Base-by-base conservation (phyloP, 2,888 invertebrate genomes). In the Pachycephus smyrnensis region DNA sequence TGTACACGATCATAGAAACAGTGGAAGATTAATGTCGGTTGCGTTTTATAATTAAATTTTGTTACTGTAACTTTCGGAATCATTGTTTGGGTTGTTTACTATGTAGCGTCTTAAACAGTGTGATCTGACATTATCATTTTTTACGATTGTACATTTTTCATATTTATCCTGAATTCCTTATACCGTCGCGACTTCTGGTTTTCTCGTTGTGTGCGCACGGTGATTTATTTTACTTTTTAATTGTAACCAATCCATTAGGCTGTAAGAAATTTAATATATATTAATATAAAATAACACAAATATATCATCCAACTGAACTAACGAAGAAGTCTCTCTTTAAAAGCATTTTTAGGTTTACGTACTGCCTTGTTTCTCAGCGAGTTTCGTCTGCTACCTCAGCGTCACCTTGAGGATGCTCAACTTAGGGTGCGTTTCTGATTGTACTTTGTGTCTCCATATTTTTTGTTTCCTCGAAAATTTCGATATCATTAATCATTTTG, bases 231-330 rank as follows among this genome's bases (percentile, higher is more conserved):
- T 71, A 71, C 80, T 83, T 84, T 86, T 82, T 80, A 85, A 82
- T 85, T 84, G 83, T 84, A 86, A 85, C 83, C 84, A 84, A 84
- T 85, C 83, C 84, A 84, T 84, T 88, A 87, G 86, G 15, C 71
- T 75, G 79, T 88, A 89, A 89, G 89, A 89, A 88, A 88, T 89
- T 86, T 89, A 88, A 89, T 88, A 89, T 89, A 87, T 84, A 85
- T 86, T 82, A 78, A 84, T 80, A 82, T 84, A 76, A 82, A 85
- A 85, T 83, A 80, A 83, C 37, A 77, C 82, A 84, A 84, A 81
- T 85, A 85, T 83, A 85, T 84, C 77, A 82, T 84, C 82, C 83
- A 84, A 83, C 82, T 86, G 84, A 84, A 82, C 78, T 80, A 83
- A 55, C 55, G 55, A 55, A 55, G 9, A 55, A 55, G 55, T 23